Conservation (phyloP, 2,113 vertebrate species). For the Ia io region DNA sequence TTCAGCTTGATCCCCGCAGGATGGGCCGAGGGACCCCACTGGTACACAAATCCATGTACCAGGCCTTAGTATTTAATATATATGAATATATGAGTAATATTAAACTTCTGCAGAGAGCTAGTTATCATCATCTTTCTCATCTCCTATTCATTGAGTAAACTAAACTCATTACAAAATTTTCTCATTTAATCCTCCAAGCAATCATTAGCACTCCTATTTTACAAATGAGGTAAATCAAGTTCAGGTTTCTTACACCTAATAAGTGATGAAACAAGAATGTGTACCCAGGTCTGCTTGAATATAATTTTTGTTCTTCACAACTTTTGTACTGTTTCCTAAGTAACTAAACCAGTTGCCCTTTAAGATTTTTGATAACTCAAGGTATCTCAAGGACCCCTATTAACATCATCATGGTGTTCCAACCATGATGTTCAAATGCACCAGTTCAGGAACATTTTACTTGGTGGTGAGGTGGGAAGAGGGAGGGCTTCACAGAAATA, state of each 20-base stretch:
- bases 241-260: neutral
- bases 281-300: neutral
- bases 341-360: neutral
- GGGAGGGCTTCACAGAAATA: neutral
- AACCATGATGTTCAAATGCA: neutral
- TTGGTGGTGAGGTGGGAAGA: neutral
- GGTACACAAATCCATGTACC: no score
- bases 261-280: neutral
- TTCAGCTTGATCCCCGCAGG: no score
- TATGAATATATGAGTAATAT: neutral
- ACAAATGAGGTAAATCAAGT: neutral
- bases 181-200: neutral
- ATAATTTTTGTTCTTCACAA: slow-evolving; percentile 7
- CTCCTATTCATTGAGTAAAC: neutral
- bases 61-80: neutral
- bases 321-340: neutral
- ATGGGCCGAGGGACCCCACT: no score
- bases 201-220: neutral
- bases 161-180: slow-evolving; percentile 25
- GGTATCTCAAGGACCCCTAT: neutral
- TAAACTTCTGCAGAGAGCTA: neutral
- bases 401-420: neutral
- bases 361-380: neutral
- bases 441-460: neutral
- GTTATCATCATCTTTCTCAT: slow-evolving; percentile 7